Base-by-base conservation (phyloP, 2,888 invertebrate genomes). In the Pristionchus japonicus region DNA sequence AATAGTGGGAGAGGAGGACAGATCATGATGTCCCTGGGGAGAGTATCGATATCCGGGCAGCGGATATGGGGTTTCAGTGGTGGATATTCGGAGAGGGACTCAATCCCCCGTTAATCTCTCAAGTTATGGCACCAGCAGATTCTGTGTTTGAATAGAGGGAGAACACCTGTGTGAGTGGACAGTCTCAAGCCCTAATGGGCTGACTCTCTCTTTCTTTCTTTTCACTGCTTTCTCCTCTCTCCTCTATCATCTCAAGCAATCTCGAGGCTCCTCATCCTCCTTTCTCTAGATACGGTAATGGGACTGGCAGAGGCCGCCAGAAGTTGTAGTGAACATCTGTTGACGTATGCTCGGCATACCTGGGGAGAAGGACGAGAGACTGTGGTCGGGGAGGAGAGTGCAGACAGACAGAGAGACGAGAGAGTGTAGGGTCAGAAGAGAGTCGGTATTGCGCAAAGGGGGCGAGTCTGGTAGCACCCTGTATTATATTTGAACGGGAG, bases 381-480 rank as follows among this genome's bases (percentile, higher is more conserved):
- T 83, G 34, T 31, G 82, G 3, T 15, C 27, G n/a, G 20, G 15
- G 27, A 31, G 20, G 82, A 52, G 82, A 49, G 27, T 7, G 34
- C 34, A 23, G 82, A 83, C 31, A 34, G 82, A 3, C 34, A 83
- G 82, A 52, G 82, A 34, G 82, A 52, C 77, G 82, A 83, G 82
- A 52, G 82, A 83, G 82, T 43, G 52, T 31, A 49, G 13, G 23
- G 15, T 13, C 13, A 43, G 77, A 13, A 7, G 77, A 77, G 77
- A 77, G 77, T 43, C 77, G 77, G 77, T 49, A 83, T 83, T 52
- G 82, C 52, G 82, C 49, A 83, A 83, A 83, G 82, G 82, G 47
- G 80, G 37, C 11, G 43, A 13, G 34, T 31, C 49, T 83, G 82
- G 82, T 52, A 13, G 77, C 47, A 43, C 37, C 82, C 77, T 77